These are phyloP conservation scores for Hiodon alosoides DNA, from an alignment of 2,113 vertebrate genomes.

Conservation along the genomic window DNA sequence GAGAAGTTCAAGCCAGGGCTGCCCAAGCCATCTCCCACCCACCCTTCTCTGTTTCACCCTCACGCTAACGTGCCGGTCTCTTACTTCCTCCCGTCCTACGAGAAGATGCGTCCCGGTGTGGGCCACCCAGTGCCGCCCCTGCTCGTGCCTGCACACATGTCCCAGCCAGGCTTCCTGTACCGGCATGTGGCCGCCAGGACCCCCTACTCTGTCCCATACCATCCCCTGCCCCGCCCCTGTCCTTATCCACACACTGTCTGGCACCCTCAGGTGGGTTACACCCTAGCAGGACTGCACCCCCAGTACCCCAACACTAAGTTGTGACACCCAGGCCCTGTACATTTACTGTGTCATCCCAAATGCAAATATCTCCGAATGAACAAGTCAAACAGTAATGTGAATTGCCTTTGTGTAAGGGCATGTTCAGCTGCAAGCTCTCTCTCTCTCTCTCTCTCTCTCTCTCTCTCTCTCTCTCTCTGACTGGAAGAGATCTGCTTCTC, in stretches of 20 bases:
- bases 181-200: constrained; percentile 42
- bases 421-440: background rate
- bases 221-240: constrained; percentile 49
- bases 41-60: constrained; percentile 45
- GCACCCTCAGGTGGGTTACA: constrained; percentile 47
- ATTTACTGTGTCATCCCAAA: too few relatives aligned
- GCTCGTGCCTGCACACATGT: constrained; percentile 46
- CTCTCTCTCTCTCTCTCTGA: background rate
- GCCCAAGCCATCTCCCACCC: constrained; percentile 46
- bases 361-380: too few relatives aligned
- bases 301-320: constrained; percentile 51
- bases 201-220: constrained; percentile 41
- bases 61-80: constrained; percentile 28
- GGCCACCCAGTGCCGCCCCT: constrained; percentile 34
- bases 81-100: constrained; percentile 39
- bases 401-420: background rate
- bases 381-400: too few relatives aligned
- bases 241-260: constrained; percentile 50
- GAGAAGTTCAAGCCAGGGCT: constrained; percentile 52
- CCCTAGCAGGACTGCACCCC: constrained; percentile 45
- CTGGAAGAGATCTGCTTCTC: background rate
- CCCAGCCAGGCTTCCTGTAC: constrained; percentile 48
- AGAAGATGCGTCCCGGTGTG: constrained; percentile 46
- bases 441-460: too few relatives aligned
- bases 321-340: constrained; percentile 32